Conservation (phyloP, 2,888 invertebrate genomes). For the Teleiodes luculella region DNA sequence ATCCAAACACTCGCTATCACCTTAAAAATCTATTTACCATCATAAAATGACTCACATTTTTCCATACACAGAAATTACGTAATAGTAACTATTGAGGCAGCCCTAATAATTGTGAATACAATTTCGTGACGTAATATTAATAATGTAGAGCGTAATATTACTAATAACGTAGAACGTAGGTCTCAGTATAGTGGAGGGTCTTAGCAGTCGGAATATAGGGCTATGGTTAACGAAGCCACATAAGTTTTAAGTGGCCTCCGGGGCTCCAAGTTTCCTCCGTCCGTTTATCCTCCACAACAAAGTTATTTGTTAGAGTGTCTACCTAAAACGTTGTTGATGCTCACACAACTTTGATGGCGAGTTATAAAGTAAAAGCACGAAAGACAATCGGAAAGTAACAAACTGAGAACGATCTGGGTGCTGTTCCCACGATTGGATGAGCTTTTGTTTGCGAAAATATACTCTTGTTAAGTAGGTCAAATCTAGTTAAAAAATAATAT, state of each 20-base stretch:
- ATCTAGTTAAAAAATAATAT: too few relatives aligned
- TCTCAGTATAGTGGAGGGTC: conserved; percentile 27
- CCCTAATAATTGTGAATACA: too few relatives aligned
- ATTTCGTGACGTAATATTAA: too few relatives aligned
- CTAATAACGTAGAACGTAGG: background rate
- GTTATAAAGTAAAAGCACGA: conserved; percentile 25
- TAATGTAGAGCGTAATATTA: too few relatives aligned
- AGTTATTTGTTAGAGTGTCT: conserved; percentile 67
- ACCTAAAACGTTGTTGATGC: conserved; percentile 58
- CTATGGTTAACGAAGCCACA: conserved; percentile 71
- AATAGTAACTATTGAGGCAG: too few relatives aligned
- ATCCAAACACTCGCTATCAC: too few relatives aligned
- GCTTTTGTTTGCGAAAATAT: background rate
- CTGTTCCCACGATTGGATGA: background rate
- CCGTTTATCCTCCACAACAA: conserved; percentile 69
- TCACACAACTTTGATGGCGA: conserved; percentile 44
- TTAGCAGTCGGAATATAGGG: conserved; percentile 54
- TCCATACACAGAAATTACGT: too few relatives aligned
- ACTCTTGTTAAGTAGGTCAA: background rate
- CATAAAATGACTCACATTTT: too few relatives aligned
- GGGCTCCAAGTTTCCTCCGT: conserved; percentile 58
- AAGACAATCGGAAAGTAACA: conserved; percentile 16
- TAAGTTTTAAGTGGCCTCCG: conserved; percentile 74
- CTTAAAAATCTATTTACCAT: too few relatives aligned
- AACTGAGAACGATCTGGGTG: conserved; percentile 6